Conservation (phyloP, 2,113 vertebrate species). For the Willisornis vidua region DNA sequence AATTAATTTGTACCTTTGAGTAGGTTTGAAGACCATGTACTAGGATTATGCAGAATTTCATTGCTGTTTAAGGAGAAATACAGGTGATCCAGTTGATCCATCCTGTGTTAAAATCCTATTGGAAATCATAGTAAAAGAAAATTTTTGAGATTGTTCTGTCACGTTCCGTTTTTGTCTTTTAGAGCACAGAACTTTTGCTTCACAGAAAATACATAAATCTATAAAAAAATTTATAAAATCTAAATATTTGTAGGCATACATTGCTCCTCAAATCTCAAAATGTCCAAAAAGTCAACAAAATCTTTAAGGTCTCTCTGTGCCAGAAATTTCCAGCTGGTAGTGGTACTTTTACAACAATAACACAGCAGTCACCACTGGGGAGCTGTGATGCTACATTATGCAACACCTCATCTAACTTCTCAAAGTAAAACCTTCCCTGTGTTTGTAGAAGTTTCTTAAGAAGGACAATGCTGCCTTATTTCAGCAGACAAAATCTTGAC, state of each 20-base stretch:
- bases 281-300: background rate
- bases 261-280: background rate
- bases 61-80: background rate
- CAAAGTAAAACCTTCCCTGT: background rate
- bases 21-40: background rate
- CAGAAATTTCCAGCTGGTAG: background rate
- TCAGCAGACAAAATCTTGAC: background rate
- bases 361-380: rapidly evolving
- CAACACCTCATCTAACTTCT: background rate
- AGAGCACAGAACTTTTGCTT: background rate
- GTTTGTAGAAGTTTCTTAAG: background rate
- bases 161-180: background rate
- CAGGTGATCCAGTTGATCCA: background rate
- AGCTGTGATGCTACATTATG: background rate
- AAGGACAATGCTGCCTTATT: background rate
- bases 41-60: background rate
- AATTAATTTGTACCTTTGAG: background rate
- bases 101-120: background rate
- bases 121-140: background rate
- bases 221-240: background rate
- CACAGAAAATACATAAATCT: background rate
- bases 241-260: background rate
- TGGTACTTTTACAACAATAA: background rate
- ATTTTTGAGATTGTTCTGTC: background rate
- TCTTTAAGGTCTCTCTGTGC: background rate